Evolutionary conservation across 2,113 vertebrate genomes (phyloP), one percentile per base, ranked within the genome.

Genomic region (Pandion haliaetus): DNA sequence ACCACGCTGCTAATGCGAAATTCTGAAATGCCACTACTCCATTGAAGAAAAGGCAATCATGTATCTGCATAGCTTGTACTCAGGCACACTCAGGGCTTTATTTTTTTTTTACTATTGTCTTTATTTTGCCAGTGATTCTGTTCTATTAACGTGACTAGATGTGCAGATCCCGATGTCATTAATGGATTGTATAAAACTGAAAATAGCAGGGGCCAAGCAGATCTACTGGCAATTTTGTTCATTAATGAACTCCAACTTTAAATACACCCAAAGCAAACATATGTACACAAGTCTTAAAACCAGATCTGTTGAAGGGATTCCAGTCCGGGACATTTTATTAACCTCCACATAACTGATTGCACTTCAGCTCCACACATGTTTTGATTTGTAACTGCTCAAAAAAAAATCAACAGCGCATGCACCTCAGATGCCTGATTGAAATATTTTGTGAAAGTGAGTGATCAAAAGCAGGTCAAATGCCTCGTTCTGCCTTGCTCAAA

Each of bases 381-480:
- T 96, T 88, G 87, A 82, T 97, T 93, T 88, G 88, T 73, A 66
- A 47, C 78, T 62, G 32, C 62, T 66, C 63, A 88, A 57, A 93
- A 59, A 52, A 85, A 89, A 96, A 26, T 62, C 74, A 86, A 62
- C 62, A 90, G 40, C 0, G 0, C 1, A 1, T 84, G 54, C 66
- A 82, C 78, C 57, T 93, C 5, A 2, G 55, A 61, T 2, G 55
- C 67, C 49, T 95, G 50, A 12, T 31, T 83, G 52, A 93, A 93
- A 84, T 77, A 81, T 18, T 88, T 86, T 36, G 32, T 94, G 44
- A 47, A 92, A 94, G 63, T 25, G 12, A 88, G 83, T 63, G 71
- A 93, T 88, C 79, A 94, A 94, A 94, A 80, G 50, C 71, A 86
- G 69, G 83, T 93, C 67, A 94, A 70, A 89, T 87, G 44, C 19